Base-by-base conservation (phyloP, 2,888 invertebrate genomes). In the Lithophane leautieri region DNA sequence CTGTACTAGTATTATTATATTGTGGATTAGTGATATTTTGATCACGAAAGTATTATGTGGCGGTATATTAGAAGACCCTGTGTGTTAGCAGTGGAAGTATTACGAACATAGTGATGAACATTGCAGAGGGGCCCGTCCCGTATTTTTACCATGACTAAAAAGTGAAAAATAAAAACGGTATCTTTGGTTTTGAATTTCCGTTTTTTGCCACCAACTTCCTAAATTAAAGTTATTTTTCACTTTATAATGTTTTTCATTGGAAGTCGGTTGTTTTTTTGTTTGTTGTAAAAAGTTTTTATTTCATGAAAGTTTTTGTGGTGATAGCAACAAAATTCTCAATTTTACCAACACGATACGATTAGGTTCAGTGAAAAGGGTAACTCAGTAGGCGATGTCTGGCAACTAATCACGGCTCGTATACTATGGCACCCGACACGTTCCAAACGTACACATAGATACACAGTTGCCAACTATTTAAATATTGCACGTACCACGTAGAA, bases 401-500 rank as follows among this genome's bases (percentile, higher is more conserved):
- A 83, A 67, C 67, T 70, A 75, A 79, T 70, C 70, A 74, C 42
- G 7, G 50, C 69, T 58, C 58, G 74, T 82, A 63, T 79, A 83
- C 84, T 70, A 74, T 61, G 44, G 54, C 68, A 72, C 54, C 74
- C 61, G 69, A 84, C 75, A 79, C 50, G 74, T 75, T 72, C 47
- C 47, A 4, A 52, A 47, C 19, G 40, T 74, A 69, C 60, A 68
- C 56, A 75, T 11, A 62, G n/a, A 54, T 28, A 69, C 69, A 71
- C 42, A 40, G 69, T 75, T 83, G 84, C 75, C 72, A 82, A 79
- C 69, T 79, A 79, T 82, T 83, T 73, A 75, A 79, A 82, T 75
- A 82, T 70, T 82, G 40, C 12, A 63, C 61, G 71, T 74, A 61
- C 60, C 60, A 25, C 34, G 34, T 62, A 66, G 47, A 67, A 72